phyloP scores from a whole-genome alignment of 1,140 invertebrate species.

The Zeugodacus cucurbitae region DNA sequence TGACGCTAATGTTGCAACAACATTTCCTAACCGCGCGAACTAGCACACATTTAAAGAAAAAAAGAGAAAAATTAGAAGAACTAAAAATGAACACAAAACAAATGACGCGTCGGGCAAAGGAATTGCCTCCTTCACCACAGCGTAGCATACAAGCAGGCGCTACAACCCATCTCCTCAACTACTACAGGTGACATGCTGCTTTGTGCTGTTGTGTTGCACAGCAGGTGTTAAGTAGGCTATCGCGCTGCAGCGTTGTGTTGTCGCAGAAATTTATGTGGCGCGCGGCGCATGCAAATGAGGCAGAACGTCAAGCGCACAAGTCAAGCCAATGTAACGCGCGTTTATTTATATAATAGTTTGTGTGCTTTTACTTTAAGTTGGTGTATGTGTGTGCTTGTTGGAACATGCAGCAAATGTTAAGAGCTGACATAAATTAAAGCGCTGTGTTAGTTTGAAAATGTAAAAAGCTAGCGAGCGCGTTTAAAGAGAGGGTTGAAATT shows the following conservation, averaged over 20 bases:
- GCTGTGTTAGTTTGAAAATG: not conserved
- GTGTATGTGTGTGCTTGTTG: not conserved
- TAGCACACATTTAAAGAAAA: not conserved
- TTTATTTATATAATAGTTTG: not conserved
- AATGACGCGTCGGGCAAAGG: not conserved
- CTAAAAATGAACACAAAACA: not conserved
- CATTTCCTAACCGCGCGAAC: not conserved
- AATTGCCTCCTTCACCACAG: not conserved
- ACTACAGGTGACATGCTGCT: not conserved
- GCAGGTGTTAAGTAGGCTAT: slow-evolving; percentile 26
- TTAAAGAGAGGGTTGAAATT: not conserved
- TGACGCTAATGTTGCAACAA: slow-evolving; percentile 2
- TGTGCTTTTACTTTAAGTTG: not conserved
- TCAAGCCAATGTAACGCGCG: not conserved
- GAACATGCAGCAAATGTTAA: not conserved
- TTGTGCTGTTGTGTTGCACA: not conserved
- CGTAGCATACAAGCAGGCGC: not conserved
- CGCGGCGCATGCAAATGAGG: slow-evolving; percentile 10
- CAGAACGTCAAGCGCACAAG: not conserved
- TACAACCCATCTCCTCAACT: not conserved
- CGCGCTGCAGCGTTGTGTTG: not conserved
- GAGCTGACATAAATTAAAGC: slow-evolving; percentile 15
- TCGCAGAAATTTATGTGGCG: slow-evolving; percentile 26
- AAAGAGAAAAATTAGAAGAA: not conserved
- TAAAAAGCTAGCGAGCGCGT: not conserved